These are phyloP conservation scores for Syngnathus scovelli DNA, from an alignment of 2,113 vertebrate species.

Conservation along the genomic window DNA sequence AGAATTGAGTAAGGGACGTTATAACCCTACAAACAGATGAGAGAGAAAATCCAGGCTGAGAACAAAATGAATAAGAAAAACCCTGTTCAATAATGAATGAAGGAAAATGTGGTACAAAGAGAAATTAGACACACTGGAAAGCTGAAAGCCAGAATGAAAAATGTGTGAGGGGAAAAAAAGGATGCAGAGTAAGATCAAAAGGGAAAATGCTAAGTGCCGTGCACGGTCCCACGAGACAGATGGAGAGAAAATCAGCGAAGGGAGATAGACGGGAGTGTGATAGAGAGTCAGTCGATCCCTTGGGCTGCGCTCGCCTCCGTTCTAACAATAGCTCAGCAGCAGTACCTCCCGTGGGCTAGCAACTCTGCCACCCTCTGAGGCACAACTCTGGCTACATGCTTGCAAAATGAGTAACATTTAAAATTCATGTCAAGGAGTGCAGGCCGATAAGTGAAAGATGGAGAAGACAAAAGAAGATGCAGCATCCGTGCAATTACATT, in stretches of 20 bases:
- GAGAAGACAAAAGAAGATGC: slow-evolving; percentile 2
- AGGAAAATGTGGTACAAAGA: slow-evolving; percentile 13
- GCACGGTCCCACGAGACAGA: slow-evolving; percentile 19
- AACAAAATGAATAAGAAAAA: slow-evolving; percentile 60
- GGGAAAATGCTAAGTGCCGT: slow-evolving; percentile 19
- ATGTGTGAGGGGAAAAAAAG: slow-evolving; percentile 14
- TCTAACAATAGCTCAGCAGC: slow-evolving; percentile 64
- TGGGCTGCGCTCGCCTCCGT: slow-evolving; percentile 49
- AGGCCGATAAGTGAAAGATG: background rate
- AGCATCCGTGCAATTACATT: background rate
- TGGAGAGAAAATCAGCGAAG: slow-evolving; percentile 21
- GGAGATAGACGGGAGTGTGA: slow-evolving; percentile 28
- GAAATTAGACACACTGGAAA: slow-evolving; percentile 17
- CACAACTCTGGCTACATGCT: slow-evolving; percentile 29
- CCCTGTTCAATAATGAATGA: slow-evolving; percentile 52
- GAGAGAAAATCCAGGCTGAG: slow-evolving; percentile 42
- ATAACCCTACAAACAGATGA: slow-evolving; percentile 39
- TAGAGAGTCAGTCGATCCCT: slow-evolving; percentile 53
- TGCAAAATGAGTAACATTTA: slow-evolving; percentile 29
- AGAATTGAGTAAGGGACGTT: slow-evolving; percentile 24
- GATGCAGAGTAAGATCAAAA: slow-evolving; percentile 33
- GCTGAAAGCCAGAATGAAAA: slow-evolving; percentile 2
- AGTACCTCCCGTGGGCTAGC: slow-evolving; percentile 56
- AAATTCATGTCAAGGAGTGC: slow-evolving; percentile 31
- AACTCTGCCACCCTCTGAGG: slow-evolving; percentile 38